These are phyloP conservation scores for Heliconius ismenius DNA, from an alignment of 2,888 invertebrate species.

Conservation along the genomic window DNA sequence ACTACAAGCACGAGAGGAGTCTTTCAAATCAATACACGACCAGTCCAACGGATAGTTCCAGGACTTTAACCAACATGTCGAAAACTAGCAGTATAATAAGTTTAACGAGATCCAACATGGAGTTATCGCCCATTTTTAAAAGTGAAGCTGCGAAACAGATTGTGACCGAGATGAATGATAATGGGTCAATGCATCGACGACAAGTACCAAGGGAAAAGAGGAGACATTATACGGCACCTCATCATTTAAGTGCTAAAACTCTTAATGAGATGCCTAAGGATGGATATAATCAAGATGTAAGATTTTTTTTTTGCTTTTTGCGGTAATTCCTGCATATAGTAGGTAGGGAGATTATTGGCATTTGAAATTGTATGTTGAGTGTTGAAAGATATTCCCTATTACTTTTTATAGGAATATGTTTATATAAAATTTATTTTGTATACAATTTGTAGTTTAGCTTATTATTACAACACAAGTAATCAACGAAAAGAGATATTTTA, in stretches of 20 bases:
- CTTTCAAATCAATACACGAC: conserved; percentile 74
- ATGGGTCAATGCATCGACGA: conserved; percentile 83
- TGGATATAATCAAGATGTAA: conserved; percentile 73
- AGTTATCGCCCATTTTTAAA: conserved; percentile 91
- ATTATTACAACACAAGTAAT: no score
- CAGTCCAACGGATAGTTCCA: conserved; percentile 73
- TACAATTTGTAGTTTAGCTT: no score
- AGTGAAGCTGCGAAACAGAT: conserved; percentile 93
- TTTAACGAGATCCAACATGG: conserved; percentile 72
- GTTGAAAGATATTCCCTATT: no score
- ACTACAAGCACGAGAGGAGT: conserved; percentile 67
- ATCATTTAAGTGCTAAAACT: conserved; percentile 85
- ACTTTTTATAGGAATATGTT: no score
- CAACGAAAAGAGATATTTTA: no score
- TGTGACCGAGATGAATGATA: conserved; percentile 88
- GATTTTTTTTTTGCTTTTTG: conserved; percentile 39
- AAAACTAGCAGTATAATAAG: conserved; percentile 77
- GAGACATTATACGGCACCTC: conserved; percentile 93
- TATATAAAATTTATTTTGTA: no score
- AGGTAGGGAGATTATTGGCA: no score
- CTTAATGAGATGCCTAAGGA: conserved; percentile 81
- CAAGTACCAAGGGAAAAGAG: conserved; percentile 91
- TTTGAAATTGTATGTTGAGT: no score
- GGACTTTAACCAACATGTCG: conserved; percentile 73
- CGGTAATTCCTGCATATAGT: no score